These are phyloP conservation scores for Ceratosolen solmsi DNA, from an alignment of 1,140 invertebrate species.

Conservation along the genomic window DNA sequence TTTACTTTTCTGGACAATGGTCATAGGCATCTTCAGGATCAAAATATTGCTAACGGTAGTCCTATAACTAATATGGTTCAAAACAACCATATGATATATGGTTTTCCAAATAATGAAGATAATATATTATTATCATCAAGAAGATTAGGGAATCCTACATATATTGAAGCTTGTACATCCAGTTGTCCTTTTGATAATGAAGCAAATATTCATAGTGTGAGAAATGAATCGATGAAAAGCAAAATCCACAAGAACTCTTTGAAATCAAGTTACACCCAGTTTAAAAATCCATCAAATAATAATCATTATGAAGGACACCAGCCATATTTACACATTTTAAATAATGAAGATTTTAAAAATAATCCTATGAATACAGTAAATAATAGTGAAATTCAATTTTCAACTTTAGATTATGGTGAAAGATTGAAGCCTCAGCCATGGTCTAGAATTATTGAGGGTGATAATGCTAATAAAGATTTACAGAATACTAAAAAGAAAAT, in stretches of 20 bases:
- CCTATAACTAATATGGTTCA: slow-evolving; percentile 35
- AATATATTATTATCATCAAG: slow-evolving; percentile 49
- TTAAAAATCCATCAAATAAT: slow-evolving; percentile 9
- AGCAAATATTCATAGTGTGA: neutral
- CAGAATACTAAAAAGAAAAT: slow-evolving; percentile 50
- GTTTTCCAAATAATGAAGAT: slow-evolving; percentile 56
- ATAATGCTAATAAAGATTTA: slow-evolving; percentile 17
- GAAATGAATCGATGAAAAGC: slow-evolving; percentile 1
- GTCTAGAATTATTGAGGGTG: slow-evolving; percentile 7
- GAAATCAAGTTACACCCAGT: slow-evolving; percentile 47
- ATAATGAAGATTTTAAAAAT: neutral
- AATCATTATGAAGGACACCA: slow-evolving; percentile 32
- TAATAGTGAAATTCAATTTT: slow-evolving; percentile 36
- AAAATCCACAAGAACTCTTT: slow-evolving; percentile 49
- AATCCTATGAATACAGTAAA: slow-evolving; percentile 7
- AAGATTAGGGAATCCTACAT: neutral
- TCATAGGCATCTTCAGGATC: slow-evolving; percentile 62
- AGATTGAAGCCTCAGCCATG: slow-evolving; percentile 44
- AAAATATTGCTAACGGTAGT: slow-evolving; percentile 56
- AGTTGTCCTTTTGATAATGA: slow-evolving; percentile 38
- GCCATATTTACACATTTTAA: neutral
- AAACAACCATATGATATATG: slow-evolving; percentile 59
- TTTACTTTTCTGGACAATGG: slow-evolving; percentile 60
- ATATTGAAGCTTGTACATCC: slow-evolving; percentile 5
- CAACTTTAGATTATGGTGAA: slow-evolving; percentile 46